Evolutionary conservation across 2,113 vertebrate species (phyloP).

Genomic region (Dasyprocta punctata): DNA sequence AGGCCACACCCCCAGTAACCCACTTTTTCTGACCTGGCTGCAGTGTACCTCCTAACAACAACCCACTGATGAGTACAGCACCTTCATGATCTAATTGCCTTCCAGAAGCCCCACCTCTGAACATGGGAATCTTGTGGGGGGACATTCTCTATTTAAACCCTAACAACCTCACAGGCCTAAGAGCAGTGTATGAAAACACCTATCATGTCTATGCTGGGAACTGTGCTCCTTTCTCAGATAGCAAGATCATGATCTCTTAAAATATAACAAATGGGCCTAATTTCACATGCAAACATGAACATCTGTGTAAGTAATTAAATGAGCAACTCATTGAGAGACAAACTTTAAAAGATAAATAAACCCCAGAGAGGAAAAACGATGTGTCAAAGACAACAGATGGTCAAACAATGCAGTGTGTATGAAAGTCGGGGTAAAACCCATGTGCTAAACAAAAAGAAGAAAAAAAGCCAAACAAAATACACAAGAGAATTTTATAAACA

Average conservation of each 20-base stretch:
- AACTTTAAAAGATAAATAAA: conserved; percentile 54
- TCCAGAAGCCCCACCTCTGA: neutral
- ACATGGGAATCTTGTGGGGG: neutral
- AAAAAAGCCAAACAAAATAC: conserved; percentile 58
- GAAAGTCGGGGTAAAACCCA: neutral
- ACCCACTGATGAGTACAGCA: neutral
- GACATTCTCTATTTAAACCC: neutral
- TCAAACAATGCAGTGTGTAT: neutral
- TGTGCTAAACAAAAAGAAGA: neutral
- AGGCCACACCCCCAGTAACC: neutral
- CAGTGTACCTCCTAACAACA: neutral
- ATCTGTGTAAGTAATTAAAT: neutral
- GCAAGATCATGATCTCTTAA: neutral
- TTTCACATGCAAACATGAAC: conserved; percentile 23
- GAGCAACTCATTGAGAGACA: conserved; percentile 15
- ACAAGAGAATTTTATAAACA: conserved; percentile 19
- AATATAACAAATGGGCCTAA: neutral
- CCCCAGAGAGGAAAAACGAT: conserved; percentile 2
- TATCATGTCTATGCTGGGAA: neutral
- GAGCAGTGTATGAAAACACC: neutral
- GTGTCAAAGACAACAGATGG: neutral
- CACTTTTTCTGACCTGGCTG: neutral
- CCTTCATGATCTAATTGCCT: neutral
- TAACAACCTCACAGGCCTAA: neutral
- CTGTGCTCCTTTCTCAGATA: neutral